A percentile compares a stretch with the other conserved stretches of the same genome.
Evolutionary conservation across 2,797 vertebrate genomes (phyloP).

Genomic region (Melanotaenia parkinsoni): DNA sequence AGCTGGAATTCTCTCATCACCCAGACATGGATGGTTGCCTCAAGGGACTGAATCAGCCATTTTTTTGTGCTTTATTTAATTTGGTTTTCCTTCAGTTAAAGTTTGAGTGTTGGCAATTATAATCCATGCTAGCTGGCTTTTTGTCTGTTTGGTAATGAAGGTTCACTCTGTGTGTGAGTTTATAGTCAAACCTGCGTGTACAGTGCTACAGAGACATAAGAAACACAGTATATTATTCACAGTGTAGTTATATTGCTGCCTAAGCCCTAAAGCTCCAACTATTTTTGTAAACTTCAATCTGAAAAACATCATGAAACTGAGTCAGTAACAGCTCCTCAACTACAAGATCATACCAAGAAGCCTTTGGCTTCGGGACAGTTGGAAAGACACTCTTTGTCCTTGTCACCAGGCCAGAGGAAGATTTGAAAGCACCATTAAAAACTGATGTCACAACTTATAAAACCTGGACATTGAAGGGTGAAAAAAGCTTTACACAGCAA

Average conservation of each 20-base stretch:
- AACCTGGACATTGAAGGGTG: neutral
- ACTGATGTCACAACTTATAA: neutral
- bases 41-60: conserved; percentile 1
- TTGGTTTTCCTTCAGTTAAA: conserved; percentile 2
- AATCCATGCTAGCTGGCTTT: neutral
- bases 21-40: neutral
- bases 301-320: conserved; percentile 5
- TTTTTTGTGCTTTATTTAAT: conserved; percentile 2
- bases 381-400: neutral
- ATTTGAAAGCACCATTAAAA: neutral
- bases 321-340: too few relatives aligned
- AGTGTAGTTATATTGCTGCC: neutral
- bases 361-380: neutral
- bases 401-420: neutral
- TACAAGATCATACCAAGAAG: neutral
- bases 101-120: neutral
- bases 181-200: neutral
- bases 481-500: neutral
- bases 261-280: too few relatives aligned
- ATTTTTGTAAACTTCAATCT: neutral
- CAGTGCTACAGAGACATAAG: neutral
- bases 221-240: neutral
- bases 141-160: neutral
- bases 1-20: conserved; percentile 17
- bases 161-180: neutral